Percentiles rank a stretch among this genome's conserved stretches.
Evolutionary conservation across 2,113 vertebrate species (phyloP).

Genomic region (Phainopepla nitens): DNA sequence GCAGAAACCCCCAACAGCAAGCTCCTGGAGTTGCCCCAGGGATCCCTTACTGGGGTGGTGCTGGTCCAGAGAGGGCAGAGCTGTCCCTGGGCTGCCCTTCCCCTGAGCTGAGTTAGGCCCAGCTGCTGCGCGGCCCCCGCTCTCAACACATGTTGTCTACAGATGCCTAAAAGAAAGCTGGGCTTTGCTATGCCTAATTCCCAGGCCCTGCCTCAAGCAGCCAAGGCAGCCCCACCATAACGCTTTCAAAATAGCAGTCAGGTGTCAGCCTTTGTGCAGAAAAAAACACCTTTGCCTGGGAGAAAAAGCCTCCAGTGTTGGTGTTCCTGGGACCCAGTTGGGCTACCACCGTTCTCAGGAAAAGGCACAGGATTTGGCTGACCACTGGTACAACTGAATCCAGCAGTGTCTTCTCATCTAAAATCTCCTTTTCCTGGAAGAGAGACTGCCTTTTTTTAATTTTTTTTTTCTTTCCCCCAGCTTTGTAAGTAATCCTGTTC

Average conservation of each 20-base stretch:
- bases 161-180: slow-evolving; percentile 4
- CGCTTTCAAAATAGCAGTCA: not conserved
- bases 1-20: not conserved
- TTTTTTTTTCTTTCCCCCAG: not conserved
- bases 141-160: not conserved
- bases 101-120: not conserved
- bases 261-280: accelerated
- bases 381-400: not conserved
- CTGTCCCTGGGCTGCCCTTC: not conserved
- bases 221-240: slow-evolving; percentile 13
- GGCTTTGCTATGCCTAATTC: not conserved
- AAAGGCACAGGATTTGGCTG: not conserved
- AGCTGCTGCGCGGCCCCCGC: not conserved
- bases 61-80: not conserved
- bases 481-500: not conserved
- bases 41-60: accelerated
- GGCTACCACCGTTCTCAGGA: not conserved
- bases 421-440: not conserved
- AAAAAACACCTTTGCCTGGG: not conserved
- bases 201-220: slow-evolving; percentile 13
- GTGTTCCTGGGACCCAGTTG: not conserved
- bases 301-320: not conserved
- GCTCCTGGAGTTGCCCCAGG: not conserved
- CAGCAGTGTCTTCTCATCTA: not conserved
- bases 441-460: not conserved